These are phyloP conservation scores for Lobophora halterata DNA, from an alignment of 2,888 invertebrate genomes.

Conservation along the genomic window DNA sequence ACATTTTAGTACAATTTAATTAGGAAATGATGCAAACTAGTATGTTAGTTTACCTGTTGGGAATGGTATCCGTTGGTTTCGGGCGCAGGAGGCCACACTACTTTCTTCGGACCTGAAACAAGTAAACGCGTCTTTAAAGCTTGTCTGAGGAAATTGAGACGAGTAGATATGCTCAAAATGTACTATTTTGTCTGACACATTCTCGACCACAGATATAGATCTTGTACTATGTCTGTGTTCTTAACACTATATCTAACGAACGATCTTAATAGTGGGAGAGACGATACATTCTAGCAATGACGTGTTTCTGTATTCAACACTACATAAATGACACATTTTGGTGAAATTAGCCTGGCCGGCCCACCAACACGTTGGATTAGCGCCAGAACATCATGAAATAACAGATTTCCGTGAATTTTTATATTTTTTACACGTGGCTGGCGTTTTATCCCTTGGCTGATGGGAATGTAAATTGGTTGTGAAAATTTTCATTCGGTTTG, in stretches of 20 bases:
- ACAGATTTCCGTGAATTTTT: slow-evolving; percentile 43
- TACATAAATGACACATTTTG: slow-evolving; percentile 70
- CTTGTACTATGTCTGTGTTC: no score
- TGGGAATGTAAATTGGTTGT: slow-evolving; percentile 29
- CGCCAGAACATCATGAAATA: slow-evolving; percentile 63
- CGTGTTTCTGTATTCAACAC: slow-evolving; percentile 53
- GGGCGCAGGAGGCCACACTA: slow-evolving; percentile 92
- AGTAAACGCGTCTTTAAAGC: slow-evolving; percentile 26
- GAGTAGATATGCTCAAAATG: no score
- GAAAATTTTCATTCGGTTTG: slow-evolving; percentile 30
- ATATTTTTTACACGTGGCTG: slow-evolving; percentile 30
- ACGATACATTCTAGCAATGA: slow-evolving; percentile 46
- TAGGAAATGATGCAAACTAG: slow-evolving; percentile 4
- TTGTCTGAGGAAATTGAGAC: neutral
- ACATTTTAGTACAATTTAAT: slow-evolving; percentile 28
- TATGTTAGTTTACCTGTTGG: slow-evolving; percentile 74
- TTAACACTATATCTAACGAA: slow-evolving; percentile 34
- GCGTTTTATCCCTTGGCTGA: slow-evolving; percentile 23
- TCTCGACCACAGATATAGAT: slow-evolving; percentile 3
- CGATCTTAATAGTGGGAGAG: slow-evolving; percentile 39
- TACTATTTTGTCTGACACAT: neutral
- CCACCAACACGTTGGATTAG: slow-evolving; percentile 60
- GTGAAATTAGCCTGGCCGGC: slow-evolving; percentile 65
- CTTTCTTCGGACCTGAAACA: slow-evolving; percentile 89
- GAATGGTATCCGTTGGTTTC: slow-evolving; percentile 83